Base-by-base conservation (phyloP, 2,888 invertebrate genomes). In the Caenorhabditis becei region DNA sequence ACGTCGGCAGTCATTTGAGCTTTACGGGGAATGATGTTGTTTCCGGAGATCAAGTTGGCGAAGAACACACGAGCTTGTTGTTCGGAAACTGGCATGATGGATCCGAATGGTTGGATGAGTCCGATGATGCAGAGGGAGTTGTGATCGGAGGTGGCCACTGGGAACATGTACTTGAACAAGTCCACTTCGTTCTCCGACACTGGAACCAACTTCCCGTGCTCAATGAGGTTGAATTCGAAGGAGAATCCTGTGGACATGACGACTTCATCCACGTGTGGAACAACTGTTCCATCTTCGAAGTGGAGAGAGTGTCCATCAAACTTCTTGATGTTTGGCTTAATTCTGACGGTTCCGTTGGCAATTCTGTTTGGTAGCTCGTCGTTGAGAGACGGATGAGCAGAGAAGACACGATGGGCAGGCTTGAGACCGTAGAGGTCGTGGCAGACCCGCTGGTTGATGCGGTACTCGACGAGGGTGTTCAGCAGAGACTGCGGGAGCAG, bases 1-100 rank as follows among this genome's bases (percentile, higher is more conserved):
- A 92, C 90, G 74, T 92, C 91, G 14, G 80, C 77, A 86, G 88
- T 86, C 92, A 92, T 92, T 20, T 87, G 86, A 1, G 35, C 23
- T 35, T 78, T 82, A 14, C 58, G 62, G 24, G 69, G 82, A 24
- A 78, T 77, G 23, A 82, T 63, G 8, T 20, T 20, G 47, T 82
- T 82, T 20, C 41, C 72, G 0, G 72, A 74, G 5, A 59, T 56
- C 18, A 90, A 77, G 35, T 83, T 87, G n/a, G 87, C 88, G 54
- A 83, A 90, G 53, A 92, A 92, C 83, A 92, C 90, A 8, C 93
- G 88, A 44, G 92, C 91, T 85, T 93, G 93, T 86, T 93, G 86
- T 83, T 93, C 93, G n/a, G 91, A 89, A 1, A 92, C 91, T 0
- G 93, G 92, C 88, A 92, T 91, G n/a, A 93, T 88, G 2, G 92